Conservation (phyloP, 2,797 vertebrate species). For the Heterohyrax brucei region DNA sequence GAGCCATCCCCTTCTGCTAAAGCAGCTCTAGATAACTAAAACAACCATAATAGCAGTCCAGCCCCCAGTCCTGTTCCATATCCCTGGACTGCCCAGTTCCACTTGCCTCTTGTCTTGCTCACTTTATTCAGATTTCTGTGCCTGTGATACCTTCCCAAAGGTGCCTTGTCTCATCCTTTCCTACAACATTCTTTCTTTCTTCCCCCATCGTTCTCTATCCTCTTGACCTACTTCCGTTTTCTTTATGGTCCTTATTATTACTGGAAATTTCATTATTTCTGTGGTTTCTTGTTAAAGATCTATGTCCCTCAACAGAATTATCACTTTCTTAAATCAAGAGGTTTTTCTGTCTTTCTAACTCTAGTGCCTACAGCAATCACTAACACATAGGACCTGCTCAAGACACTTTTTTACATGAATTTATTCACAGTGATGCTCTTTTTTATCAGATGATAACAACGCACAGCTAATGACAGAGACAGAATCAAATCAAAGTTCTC, state of each 20-base stretch:
- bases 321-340: neutral
- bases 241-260: neutral
- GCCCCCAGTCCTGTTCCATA: neutral
- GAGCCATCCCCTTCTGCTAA: no score
- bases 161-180: neutral
- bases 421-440: neutral
- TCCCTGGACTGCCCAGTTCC: neutral
- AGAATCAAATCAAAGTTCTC: constrained; percentile 15
- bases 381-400: neutral
- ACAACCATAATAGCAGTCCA: neutral
- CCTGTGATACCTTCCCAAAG: neutral
- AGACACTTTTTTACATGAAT: neutral
- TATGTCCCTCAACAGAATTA: neutral
- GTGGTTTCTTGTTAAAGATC: neutral
- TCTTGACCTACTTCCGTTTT: neutral
- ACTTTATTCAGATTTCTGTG: constrained; percentile 2
- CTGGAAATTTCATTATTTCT: neutral
- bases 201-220: neutral
- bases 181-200: neutral
- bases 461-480: neutral
- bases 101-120: neutral
- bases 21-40: no score
- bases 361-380: neutral
- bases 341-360: neutral
- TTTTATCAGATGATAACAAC: neutral